A percentile compares a stretch with the other conserved stretches of the same genome.
phyloP scores from a whole-genome alignment of 2,888 invertebrate genomes.

The Caprella mutica region DNA sequence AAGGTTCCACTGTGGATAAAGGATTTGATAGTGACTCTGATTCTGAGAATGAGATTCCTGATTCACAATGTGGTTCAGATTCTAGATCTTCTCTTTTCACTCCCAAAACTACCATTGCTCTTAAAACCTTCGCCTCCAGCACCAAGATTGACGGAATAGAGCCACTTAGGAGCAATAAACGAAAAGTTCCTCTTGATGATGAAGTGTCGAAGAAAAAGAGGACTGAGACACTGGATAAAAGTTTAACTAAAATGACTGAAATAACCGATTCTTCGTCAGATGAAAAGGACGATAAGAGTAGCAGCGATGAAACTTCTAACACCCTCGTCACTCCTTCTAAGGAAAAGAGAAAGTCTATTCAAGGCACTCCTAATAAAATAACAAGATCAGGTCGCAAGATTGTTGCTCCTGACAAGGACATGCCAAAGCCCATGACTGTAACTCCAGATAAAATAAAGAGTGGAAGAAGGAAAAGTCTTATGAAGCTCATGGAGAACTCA shows the following conservation, averaged over 20 bases:
- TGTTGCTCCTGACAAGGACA: conserved; percentile 30
- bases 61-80: conserved; percentile 9
- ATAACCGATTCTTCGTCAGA: neutral
- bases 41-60: conserved; percentile 19
- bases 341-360: neutral
- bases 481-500: too few relatives aligned
- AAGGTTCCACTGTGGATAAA: too few relatives aligned
- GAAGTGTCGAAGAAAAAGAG: neutral
- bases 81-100: neutral
- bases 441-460: too few relatives aligned
- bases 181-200: neutral
- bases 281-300: neutral
- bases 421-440: conserved; percentile 32
- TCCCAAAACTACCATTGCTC: neutral
- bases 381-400: conserved; percentile 31
- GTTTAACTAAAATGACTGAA: neutral
- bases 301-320: neutral
- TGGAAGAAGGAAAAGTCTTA: too few relatives aligned
- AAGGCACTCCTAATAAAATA: conserved; percentile 18
- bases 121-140: neutral
- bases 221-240: neutral
- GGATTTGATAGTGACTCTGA: neutral
- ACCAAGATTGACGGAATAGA: neutral
- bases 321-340: neutral
- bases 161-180: conserved; percentile 3